A percentile compares a stretch with the other conserved stretches of the same genome.
phyloP scores from a whole-genome alignment of 2,113 vertebrate species.

The Anas platyrhynchos region DNA sequence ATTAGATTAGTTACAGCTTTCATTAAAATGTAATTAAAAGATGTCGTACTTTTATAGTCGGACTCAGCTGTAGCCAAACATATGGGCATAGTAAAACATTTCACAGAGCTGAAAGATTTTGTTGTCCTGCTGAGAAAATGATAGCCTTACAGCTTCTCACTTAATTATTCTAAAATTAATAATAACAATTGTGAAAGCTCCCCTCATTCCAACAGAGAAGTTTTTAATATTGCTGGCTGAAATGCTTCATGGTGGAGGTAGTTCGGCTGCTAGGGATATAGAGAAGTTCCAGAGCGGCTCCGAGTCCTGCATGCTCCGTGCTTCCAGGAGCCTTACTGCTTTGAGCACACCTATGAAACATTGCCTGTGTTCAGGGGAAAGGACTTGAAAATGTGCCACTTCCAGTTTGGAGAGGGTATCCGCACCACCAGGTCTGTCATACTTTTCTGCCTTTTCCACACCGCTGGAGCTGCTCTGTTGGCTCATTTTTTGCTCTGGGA shows the following conservation, averaged over 20 bases:
- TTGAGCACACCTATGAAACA: neutral
- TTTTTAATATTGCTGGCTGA: slow-evolving; percentile 64
- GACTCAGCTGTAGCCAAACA: slow-evolving; percentile 74
- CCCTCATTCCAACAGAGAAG: slow-evolving; percentile 53
- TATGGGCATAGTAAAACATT: slow-evolving; percentile 70
- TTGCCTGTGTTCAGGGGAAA: neutral
- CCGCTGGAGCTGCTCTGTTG: neutral
- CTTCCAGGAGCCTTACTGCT: fast-evolving
- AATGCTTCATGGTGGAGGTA: slow-evolving; percentile 34
- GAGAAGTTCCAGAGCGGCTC: neutral
- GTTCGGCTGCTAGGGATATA: neutral
- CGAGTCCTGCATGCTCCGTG: fast-evolving
- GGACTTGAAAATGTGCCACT: neutral
- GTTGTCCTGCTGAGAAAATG: slow-evolving; percentile 75
- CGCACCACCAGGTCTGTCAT: neutral
- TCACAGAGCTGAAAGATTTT: slow-evolving; percentile 57
- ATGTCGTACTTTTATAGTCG: slow-evolving; percentile 66
- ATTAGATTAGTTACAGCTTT: slow-evolving; percentile 68
- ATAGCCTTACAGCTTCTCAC: slow-evolving; percentile 56
- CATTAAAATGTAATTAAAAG: slow-evolving; percentile 73
- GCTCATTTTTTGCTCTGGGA: neutral
- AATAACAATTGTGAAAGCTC: slow-evolving; percentile 73
- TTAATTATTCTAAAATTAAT: slow-evolving; percentile 76
- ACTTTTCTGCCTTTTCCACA: neutral
- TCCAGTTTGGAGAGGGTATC: neutral